Evolutionary conservation across 2,888 invertebrate genomes (phyloP).

Genomic region (Eretmocerus hayati): DNA sequence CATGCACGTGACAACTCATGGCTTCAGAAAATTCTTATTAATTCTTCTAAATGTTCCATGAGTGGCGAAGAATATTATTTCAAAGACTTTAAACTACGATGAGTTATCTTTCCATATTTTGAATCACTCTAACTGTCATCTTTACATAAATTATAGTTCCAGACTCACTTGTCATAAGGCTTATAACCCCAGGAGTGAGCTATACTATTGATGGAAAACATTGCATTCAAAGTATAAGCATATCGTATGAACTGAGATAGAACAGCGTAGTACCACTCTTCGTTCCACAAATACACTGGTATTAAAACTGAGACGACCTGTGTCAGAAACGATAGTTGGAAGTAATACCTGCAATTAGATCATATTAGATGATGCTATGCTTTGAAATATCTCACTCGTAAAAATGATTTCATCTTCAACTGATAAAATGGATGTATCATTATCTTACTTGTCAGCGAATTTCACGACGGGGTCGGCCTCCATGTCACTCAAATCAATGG

Average conservation of each 20-base stretch:
- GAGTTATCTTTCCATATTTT: too few species aligned
- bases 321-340: conserved; percentile 53
- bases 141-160: neutral
- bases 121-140: too few species aligned
- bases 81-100: too few species aligned
- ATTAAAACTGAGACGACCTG: conserved; percentile 60
- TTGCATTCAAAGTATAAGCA: conserved; percentile 58
- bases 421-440: neutral
- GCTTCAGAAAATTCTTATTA: too few species aligned
- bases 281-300: conserved; percentile 65
- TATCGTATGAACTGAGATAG: conserved; percentile 59
- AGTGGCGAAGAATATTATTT: too few species aligned
- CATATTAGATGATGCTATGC: neutral
- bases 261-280: conserved; percentile 55
- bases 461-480: conserved; percentile 63
- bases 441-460: conserved; percentile 64
- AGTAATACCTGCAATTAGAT: conserved; percentile 24
- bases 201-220: conserved; percentile 77
- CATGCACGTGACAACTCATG: too few species aligned
- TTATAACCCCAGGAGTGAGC: conserved; percentile 49
- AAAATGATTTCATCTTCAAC: neutral
- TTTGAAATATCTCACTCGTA: too few species aligned
- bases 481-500: conserved; percentile 71
- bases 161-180: conserved; percentile 28
- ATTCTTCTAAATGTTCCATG: too few species aligned